These are phyloP conservation scores for Malurus cyaneus DNA, from an alignment of 2,113 vertebrate genomes.

Conservation along the genomic window DNA sequence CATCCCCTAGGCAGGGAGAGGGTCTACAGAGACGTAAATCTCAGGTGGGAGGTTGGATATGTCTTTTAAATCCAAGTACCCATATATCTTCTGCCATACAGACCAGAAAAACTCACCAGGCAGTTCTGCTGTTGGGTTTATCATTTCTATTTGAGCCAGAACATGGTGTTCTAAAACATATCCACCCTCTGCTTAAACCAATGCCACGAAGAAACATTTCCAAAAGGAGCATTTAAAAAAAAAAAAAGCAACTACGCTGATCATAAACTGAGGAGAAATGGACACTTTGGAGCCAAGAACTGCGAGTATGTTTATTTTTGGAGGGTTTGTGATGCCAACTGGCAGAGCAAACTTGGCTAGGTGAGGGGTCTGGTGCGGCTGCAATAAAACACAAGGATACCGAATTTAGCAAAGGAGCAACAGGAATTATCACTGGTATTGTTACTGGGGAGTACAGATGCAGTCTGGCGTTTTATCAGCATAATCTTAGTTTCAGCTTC, in stretches of 20 bases:
- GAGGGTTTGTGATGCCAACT: slow-evolving; percentile 38
- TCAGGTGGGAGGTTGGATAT: rapidly evolving
- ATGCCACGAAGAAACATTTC: not conserved
- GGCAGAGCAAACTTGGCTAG: slow-evolving; percentile 23
- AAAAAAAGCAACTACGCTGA: not conserved
- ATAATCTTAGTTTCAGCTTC: slow-evolving; percentile 45
- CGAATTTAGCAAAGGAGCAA: slow-evolving; percentile 42
- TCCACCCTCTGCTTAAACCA: not conserved
- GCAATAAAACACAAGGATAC: slow-evolving; percentile 41
- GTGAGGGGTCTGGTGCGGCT: slow-evolving; percentile 17
- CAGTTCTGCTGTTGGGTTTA: rapidly evolving
- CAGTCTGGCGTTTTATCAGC: slow-evolving; percentile 58
- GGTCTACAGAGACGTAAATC: not conserved
- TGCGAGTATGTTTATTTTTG: slow-evolving; percentile 49
- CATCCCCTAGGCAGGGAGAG: not conserved
- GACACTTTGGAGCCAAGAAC: slow-evolving; percentile 12
- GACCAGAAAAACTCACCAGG: not conserved
- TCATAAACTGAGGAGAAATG: slow-evolving; percentile 8
- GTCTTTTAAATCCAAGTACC: not conserved
- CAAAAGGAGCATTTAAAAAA: not conserved
- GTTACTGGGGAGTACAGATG: slow-evolving; percentile 38
- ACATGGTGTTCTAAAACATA: not conserved
- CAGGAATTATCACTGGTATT: slow-evolving; percentile 24
- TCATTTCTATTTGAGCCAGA: not conserved
- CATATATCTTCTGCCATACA: rapidly evolving